Evolutionary conservation across 92 coral and sea anemone genomes (phyloP).

Genomic region (Phenganax stokvisi): DNA sequence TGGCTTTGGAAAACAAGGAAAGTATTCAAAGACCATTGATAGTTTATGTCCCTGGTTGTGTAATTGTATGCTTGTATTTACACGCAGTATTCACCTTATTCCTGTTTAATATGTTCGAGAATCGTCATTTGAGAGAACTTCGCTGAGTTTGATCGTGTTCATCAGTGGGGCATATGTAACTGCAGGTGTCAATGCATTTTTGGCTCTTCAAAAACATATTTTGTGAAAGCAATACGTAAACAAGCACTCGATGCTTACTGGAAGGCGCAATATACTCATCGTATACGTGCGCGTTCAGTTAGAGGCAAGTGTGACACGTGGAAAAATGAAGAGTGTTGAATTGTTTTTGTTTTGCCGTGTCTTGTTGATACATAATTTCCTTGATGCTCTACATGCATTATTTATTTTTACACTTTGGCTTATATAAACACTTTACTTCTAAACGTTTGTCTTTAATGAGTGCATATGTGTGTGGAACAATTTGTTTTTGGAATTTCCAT

Average conservation of each 20-base stretch:
- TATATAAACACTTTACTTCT: background rate
- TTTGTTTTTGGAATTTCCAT: background rate
- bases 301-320: background rate
- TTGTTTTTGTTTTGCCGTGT: no score
- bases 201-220: background rate
- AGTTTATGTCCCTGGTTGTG: background rate
- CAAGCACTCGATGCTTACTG: background rate
- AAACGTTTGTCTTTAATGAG: constrained; percentile 10
- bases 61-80: background rate
- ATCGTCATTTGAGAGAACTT: no score
- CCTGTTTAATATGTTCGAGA: no score
- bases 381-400: no score
- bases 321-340: background rate
- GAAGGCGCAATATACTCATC: background rate
- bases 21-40: background rate
- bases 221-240: background rate
- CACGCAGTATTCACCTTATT: no score
- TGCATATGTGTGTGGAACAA: background rate
- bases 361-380: no score
- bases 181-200: background rate
- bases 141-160: no score
- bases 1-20: background rate
- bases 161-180: background rate
- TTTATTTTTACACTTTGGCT: no score
- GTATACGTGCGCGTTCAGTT: background rate